Evolutionary conservation across 2,113 vertebrate species (phyloP).

Genomic region (Crotalus viridis): DNA sequence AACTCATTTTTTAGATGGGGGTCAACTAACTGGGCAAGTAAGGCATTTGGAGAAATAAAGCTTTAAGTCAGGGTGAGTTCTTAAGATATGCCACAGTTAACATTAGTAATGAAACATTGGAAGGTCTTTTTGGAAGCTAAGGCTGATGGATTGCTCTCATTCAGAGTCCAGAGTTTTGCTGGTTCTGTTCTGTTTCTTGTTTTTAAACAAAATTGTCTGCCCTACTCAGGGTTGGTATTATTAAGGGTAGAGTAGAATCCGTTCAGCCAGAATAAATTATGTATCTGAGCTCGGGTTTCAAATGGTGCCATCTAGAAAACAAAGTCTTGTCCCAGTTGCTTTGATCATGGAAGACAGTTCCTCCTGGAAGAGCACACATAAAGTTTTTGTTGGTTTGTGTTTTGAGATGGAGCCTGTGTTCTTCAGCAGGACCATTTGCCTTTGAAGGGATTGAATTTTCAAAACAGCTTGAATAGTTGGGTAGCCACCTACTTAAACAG

Average conservation of each 20-base stretch:
- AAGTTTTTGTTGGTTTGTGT: background rate
- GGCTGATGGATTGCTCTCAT: background rate
- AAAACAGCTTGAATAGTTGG: background rate
- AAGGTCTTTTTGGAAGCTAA: background rate
- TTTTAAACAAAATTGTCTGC: background rate
- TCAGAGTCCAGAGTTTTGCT: background rate
- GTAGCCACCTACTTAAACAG: background rate
- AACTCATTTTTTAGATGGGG: background rate
- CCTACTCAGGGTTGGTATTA: background rate
- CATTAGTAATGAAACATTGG: background rate
- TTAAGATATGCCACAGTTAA: background rate
- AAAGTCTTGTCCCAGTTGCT: background rate
- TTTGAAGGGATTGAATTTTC: background rate
- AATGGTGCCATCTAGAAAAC: background rate
- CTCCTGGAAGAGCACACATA: background rate
- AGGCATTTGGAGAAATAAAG: background rate
- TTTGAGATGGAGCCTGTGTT: background rate
- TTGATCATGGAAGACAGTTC: background rate
- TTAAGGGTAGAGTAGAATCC: background rate
- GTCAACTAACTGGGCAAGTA: background rate
- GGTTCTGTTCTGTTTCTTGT: background rate
- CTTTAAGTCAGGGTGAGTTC: background rate
- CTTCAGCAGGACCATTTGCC: background rate
- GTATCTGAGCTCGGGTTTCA: background rate
- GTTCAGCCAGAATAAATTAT: background rate